Base-by-base conservation (phyloP, 2,888 invertebrate genomes). In the Mesorhabditis spiculigera region DNA sequence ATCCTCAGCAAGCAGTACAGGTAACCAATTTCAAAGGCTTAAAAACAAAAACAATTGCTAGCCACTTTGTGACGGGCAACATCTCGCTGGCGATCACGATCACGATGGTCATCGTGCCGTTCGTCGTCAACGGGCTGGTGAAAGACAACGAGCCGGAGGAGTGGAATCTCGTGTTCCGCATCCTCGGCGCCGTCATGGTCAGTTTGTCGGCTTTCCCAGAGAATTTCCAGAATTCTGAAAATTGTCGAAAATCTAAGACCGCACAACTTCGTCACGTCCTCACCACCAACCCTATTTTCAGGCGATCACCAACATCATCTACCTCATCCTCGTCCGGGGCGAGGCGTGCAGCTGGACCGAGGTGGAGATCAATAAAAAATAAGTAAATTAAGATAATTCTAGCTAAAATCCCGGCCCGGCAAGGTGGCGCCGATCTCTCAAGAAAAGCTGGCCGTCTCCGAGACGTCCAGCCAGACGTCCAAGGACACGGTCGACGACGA, bases 31-130 rank as follows among this genome's bases (percentile, higher is more conserved):
- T 50, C 1, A 13, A 10, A 50, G 3, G 10, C 8, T 50, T 50
- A 2, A 50, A 50, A 50, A n/a, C n/a, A n/a, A 50, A 50, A 50
- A 1, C 58, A 50, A 50, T 50, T 2, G 1, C n/a, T n/a, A 50
- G 58, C n/a, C 82, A 81, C 64, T 78, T 81, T 43, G 82, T 81
- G 5, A 81, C 81, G 5, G 82, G 82, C 16, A 78, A 80, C 65
- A 74, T 81, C 63, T 81, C 82, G n/a, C 71, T 82, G 5, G 77
- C 78, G 70, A 66, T 79, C 67, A 79, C 79, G 41, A 45, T 72
- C 4, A 79, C 73, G 43, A 79, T 78, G 72, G 70, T 78, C 8
- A 41, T 78, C 43, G 68, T 78, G 28, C 78, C 78, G 8, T 63
- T 78, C 65, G 68, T 79, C 62, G 78, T 78, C 43, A 77, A 78